A percentile compares a stretch with the other conserved stretches of the same genome.
Evolutionary conservation across 2,797 vertebrate genomes (phyloP).

Genomic region (Urocyon cinereoargenteus): DNA sequence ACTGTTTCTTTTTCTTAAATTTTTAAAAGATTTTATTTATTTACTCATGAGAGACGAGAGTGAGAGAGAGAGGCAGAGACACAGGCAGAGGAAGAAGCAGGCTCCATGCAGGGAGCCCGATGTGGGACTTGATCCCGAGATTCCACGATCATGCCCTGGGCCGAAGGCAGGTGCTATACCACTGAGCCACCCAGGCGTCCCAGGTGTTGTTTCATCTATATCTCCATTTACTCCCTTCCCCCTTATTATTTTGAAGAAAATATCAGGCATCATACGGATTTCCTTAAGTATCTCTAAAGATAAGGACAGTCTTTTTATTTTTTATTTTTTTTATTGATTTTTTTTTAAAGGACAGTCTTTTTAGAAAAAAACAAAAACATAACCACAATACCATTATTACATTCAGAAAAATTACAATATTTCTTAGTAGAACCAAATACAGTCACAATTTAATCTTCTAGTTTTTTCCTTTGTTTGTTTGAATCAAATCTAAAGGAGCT

Average conservation of each 20-base stretch:
- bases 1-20: background rate
- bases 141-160: too few relatives aligned
- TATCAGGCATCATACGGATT: background rate
- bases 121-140: too few relatives aligned
- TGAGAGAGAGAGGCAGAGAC: too few relatives aligned
- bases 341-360: background rate
- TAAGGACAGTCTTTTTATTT: background rate
- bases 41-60: too few relatives aligned
- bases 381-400: background rate
- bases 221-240: background rate
- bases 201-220: background rate
- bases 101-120: too few relatives aligned
- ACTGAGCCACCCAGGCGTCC: too few relatives aligned
- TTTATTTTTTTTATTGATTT: too few relatives aligned
- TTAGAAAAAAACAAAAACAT: background rate
- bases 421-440: background rate
- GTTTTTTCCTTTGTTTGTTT: background rate
- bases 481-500: background rate
- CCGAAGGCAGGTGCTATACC: too few relatives aligned
- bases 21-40: too few relatives aligned
- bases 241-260: background rate
- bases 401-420: slow-evolving; percentile 21
- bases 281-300: background rate
- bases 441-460: background rate
- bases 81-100: too few relatives aligned